A percentile compares a stretch with the other conserved stretches of the same genome.
Evolutionary conservation across 37 sponge, comb jelly and placozoan genomes (phyloP).

Genomic region (Spongilla lacustris): DNA sequence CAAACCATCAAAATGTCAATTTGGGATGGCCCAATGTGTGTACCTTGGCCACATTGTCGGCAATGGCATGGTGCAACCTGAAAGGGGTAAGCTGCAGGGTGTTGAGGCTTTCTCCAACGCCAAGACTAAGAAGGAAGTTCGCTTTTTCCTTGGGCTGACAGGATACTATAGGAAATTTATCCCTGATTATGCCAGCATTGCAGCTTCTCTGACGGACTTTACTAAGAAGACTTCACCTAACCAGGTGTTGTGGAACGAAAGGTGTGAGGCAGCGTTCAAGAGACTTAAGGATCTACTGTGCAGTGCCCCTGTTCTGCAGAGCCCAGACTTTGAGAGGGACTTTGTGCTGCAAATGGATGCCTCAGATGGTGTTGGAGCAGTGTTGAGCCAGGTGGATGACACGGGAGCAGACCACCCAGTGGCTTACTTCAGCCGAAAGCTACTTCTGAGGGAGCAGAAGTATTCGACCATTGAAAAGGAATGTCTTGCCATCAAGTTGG

Average conservation of each 20-base stretch:
- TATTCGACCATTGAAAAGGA: conserved; percentile 46
- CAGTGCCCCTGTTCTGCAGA: conserved; percentile 21
- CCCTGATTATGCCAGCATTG: conserved; percentile 33
- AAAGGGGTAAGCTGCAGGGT: conserved; percentile 38
- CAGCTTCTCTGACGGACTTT: conserved; percentile 34
- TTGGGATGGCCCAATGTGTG: conserved; percentile 28
- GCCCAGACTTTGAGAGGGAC: conserved; percentile 17
- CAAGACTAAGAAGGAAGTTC: conserved; percentile 47
- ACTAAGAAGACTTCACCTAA: conserved; percentile 32
- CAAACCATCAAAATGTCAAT: conserved; percentile 50
- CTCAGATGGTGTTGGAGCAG: conserved; percentile 53
- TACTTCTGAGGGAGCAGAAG: conserved; percentile 33
- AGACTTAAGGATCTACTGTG: conserved; percentile 24
- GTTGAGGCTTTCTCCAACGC: conserved; percentile 17
- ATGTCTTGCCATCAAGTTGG: conserved; percentile 52
- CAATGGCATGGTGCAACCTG: conserved; percentile 34
- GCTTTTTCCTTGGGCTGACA: conserved; percentile 57
- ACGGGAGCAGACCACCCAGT: conserved; percentile 40
- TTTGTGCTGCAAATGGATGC: conserved; percentile 61
- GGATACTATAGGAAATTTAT: conserved; percentile 56
- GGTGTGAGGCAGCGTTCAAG: conserved; percentile 49
- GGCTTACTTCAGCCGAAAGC: conserved; percentile 39
- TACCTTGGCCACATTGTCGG: conserved; percentile 67
- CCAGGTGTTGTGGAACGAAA: conserved; percentile 18
- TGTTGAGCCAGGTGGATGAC: conserved; percentile 43